Evolutionary conservation across 2,113 vertebrate species (phyloP).

Genomic region (Dolichotis patagonum): DNA sequence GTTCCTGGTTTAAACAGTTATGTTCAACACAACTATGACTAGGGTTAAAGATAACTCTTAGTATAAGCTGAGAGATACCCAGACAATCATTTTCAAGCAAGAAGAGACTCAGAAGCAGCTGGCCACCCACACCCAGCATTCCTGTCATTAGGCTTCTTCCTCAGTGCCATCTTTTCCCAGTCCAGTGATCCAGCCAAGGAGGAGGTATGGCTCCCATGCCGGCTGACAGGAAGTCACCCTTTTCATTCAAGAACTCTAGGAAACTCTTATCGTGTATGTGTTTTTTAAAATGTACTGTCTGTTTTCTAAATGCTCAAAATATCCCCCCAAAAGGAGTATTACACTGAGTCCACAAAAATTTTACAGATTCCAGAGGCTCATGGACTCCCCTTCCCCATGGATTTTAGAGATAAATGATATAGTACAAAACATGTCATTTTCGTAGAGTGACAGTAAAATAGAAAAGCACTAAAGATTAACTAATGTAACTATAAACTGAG

Average conservation of each 20-base stretch:
- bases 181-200: background rate
- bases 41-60: slow-evolving; percentile 40
- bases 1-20: slow-evolving; percentile 22
- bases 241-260: background rate
- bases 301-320: background rate
- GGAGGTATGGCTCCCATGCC: background rate
- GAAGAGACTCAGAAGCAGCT: background rate
- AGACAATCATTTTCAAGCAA: slow-evolving; percentile 38
- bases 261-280: background rate
- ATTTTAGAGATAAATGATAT: background rate
- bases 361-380: background rate
- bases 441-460: background rate
- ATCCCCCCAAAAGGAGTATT: background rate
- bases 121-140: background rate
- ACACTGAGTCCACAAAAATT: background rate
- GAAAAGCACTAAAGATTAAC: background rate
- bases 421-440: background rate
- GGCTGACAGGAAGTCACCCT: background rate
- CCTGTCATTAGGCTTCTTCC: background rate
- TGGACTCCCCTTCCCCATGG: background rate
- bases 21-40: slow-evolving; percentile 38
- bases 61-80: background rate
- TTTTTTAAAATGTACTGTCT: background rate
- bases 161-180: background rate
- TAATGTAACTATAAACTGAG: background rate